A percentile compares a stretch with the other conserved stretches of the same genome.
Evolutionary conservation across 2,797 vertebrate species (phyloP).

Genomic region (Cichlasoma orientale): DNA sequence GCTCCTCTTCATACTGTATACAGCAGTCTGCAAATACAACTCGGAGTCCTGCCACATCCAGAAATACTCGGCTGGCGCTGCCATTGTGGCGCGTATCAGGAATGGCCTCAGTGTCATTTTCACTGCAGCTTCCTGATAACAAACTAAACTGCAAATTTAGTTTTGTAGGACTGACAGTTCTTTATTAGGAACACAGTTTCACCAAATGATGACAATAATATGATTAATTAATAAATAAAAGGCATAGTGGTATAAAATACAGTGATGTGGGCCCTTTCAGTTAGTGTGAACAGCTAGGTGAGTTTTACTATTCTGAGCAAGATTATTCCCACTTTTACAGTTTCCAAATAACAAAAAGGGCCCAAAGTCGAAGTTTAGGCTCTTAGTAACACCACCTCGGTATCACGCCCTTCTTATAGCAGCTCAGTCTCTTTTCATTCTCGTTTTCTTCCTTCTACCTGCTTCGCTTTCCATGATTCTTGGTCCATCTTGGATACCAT

Average conservation of each 20-base stretch:
- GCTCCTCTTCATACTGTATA: too few relatives aligned
- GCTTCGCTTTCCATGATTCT: not conserved
- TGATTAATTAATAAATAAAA: accelerated
- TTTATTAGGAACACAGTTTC: not conserved
- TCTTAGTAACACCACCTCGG: not conserved
- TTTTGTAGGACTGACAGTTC: not conserved
- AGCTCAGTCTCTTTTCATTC: not conserved
- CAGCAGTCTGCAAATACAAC: too few relatives aligned
- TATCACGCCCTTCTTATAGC: not conserved
- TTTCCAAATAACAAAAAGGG: not conserved
- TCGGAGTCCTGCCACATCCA: too few relatives aligned
- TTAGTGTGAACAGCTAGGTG: not conserved
- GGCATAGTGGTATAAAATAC: not conserved
- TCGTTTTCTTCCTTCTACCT: accelerated
- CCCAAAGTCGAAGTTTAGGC: accelerated
- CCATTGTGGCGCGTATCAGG: too few relatives aligned
- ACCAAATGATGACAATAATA: accelerated
- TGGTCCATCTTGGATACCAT: accelerated
- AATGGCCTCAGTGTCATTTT: too few relatives aligned
- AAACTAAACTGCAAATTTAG: not conserved
- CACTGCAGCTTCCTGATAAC: too few relatives aligned
- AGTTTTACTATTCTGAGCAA: not conserved
- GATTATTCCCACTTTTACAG: not conserved
- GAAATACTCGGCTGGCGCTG: too few relatives aligned
- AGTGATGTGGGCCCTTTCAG: not conserved